A percentile compares a stretch with the other conserved stretches of the same genome.
Evolutionary conservation across 2,113 vertebrate genomes (phyloP).

Genomic region (Labrus mixtus): DNA sequence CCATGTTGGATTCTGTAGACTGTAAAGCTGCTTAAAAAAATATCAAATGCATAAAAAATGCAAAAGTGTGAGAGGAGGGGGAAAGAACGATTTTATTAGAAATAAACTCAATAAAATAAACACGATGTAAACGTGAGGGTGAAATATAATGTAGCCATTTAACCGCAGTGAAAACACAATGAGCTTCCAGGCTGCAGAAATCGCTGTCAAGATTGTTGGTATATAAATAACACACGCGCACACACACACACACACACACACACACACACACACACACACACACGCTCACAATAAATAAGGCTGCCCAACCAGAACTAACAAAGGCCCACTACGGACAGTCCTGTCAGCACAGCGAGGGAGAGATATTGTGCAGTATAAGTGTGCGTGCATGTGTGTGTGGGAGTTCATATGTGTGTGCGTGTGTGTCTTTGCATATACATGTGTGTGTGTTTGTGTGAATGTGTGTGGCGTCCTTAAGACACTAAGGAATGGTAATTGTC

Average conservation of each 20-base stretch:
- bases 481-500: conserved; percentile 72
- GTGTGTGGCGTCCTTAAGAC: conserved; percentile 39
- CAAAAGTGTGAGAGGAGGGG: neutral
- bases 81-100: neutral
- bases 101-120: neutral
- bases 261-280: conserved; percentile 21
- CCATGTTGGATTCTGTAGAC: neutral
- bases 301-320: conserved; percentile 76
- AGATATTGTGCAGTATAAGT: conserved; percentile 6
- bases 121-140: neutral
- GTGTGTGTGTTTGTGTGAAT: conserved; percentile 30
- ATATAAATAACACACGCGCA: conserved; percentile 38
- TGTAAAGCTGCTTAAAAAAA: neutral
- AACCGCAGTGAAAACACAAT: conserved; percentile 8
- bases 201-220: conserved; percentile 27
- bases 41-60: neutral
- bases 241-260: conserved; percentile 27
- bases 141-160: neutral
- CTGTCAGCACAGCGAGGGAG: conserved; percentile 62
- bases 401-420: conserved; percentile 7
- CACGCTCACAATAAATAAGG: conserved; percentile 50
- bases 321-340: conserved; percentile 64
- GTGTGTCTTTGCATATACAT: conserved; percentile 8
- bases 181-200: neutral
- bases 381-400: no score